These are phyloP conservation scores for Philonicus albiceps DNA, from an alignment of 2,888 invertebrate genomes.

Conservation along the genomic window DNA sequence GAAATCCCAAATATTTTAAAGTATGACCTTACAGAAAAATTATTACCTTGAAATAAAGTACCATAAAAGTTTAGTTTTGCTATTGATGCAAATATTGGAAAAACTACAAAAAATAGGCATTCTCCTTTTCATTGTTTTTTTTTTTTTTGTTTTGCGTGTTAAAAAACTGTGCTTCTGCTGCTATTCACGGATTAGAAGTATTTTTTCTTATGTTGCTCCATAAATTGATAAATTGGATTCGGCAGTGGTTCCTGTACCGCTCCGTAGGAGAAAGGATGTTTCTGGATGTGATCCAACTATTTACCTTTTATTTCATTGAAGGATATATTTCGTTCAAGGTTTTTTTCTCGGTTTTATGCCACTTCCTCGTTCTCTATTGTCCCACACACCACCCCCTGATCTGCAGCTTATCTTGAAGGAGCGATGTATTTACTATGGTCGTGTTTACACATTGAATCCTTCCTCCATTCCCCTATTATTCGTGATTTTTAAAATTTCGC, in stretches of 20 bases:
- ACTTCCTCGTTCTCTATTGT: not conserved
- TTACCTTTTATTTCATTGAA: not conserved
- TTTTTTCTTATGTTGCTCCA: not conserved
- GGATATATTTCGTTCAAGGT: not conserved
- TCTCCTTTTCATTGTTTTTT: not conserved
- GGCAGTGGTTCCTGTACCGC: not conserved
- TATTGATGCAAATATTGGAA: not conserved
- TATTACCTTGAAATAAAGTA: not conserved
- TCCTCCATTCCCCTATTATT: not conserved
- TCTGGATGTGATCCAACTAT: not conserved
- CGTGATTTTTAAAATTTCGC: not conserved
- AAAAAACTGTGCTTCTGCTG: not conserved
- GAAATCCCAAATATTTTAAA: not conserved
- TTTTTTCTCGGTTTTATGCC: not conserved
- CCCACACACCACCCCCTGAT: not conserved
- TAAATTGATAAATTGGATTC: not conserved
- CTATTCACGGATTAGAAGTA: not conserved
- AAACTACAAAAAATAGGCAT: not conserved
- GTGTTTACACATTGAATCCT: not conserved
- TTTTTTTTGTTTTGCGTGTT: not conserved
- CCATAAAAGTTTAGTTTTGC: not conserved
- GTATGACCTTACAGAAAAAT: not conserved
- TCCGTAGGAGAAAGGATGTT: not conserved
- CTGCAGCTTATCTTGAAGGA: not conserved
- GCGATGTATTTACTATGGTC: not conserved